Evolutionary conservation across 2,888 invertebrate genomes (phyloP).

Genomic region (Leptopilina myrica): DNA sequence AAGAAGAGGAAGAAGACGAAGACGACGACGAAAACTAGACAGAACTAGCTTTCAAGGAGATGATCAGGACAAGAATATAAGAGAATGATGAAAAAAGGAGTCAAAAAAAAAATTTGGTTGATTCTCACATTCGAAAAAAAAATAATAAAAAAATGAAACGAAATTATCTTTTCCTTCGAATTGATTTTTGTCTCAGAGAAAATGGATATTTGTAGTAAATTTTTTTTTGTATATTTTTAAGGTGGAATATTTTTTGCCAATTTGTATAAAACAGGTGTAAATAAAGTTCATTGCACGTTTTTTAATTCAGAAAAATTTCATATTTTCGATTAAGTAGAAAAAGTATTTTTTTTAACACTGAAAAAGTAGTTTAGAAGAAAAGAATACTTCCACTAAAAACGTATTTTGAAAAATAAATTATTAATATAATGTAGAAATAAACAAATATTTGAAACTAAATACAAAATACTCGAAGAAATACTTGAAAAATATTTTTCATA

Average conservation of each 20-base stretch:
- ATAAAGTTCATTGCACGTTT: too few relatives aligned
- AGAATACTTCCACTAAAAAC: too few relatives aligned
- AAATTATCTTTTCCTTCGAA: background rate
- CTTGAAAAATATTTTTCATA: too few relatives aligned
- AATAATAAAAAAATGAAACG: background rate
- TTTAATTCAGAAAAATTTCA: too few relatives aligned
- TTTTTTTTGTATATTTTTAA: background rate
- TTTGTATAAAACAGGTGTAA: background rate
- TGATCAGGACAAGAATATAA: background rate
- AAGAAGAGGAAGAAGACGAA: too few relatives aligned
- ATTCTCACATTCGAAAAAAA: background rate
- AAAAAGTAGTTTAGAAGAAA: too few relatives aligned
- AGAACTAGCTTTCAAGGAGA: constrained; percentile 24
- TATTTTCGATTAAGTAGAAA: too few relatives aligned
- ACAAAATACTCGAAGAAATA: too few relatives aligned
- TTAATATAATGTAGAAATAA: too few relatives aligned
- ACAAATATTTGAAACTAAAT: too few relatives aligned
- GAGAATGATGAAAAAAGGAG: background rate
- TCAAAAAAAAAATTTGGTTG: background rate
- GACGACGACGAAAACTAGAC: background rate
- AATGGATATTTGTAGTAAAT: background rate
- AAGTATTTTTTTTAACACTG: too few relatives aligned
- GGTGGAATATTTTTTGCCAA: background rate
- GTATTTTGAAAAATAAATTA: too few relatives aligned
- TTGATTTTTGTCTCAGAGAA: background rate